Base-by-base conservation (phyloP, 2,113 vertebrate species). In the Osmerus eperlanus region DNA sequence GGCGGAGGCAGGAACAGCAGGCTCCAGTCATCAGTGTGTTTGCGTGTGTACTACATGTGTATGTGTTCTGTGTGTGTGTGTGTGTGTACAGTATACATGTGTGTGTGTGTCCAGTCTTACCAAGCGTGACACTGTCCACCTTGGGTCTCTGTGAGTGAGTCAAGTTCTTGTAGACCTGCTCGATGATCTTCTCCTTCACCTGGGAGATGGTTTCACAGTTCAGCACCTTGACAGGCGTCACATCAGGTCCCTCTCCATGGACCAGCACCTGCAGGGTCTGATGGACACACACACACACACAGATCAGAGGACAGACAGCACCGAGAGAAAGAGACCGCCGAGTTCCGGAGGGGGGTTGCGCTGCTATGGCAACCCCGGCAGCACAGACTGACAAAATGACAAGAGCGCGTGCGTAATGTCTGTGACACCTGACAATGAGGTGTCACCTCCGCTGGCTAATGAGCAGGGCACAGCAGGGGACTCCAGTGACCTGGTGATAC, bases 141-240 rank as follows among this genome's bases (percentile, higher is more conserved):
- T 91, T 95, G 16, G 96, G 96, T 83, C 97, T 95, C 83, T 95
- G 95, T 2, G 96, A 97, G 84, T 95, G 96, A 0, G 96, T 94
- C 80, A 95, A 87, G 0, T 94, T 96, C 77, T 95, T 91, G 87
- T 96, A 98, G 59, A 97, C 97, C 88, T 98, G 96, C 63, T 99
- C 97, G 4, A 99, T 96, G 81, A 99, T 94, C 90, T 99, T 99
- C 79, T 98, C 97, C 77, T 99, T 99, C 54, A 99, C 96, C 90
- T 99, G 97, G 13, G 96, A 92, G 91, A 99, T 95, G 54, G 94
- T 95, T 88, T 99, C 97, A 32, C 97, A 99, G 91, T 95, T 99
- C 83, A 99, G 85, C 75, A 99, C 97, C 85, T 98, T 99, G 23
- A 99, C 96, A 0, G 93, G 95, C 29, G 92, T 85, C 67, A 96